Evolutionary conservation across 2,113 vertebrate species (phyloP).

Genomic region (Daphoenositta chrysoptera): DNA sequence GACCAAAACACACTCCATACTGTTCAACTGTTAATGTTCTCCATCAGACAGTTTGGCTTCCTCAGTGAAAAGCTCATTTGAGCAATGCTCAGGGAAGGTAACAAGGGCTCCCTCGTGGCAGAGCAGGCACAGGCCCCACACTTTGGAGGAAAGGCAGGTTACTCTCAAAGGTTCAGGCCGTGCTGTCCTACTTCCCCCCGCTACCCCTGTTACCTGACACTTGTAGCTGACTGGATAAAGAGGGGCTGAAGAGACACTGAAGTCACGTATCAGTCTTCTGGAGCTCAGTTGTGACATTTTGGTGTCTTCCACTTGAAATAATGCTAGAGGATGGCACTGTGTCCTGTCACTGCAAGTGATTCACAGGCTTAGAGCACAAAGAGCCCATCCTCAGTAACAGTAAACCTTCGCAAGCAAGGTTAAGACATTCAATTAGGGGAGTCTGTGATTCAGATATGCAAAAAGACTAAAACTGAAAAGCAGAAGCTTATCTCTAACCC

Average conservation of each 20-base stretch:
- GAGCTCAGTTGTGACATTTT: background rate
- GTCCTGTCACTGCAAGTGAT: background rate
- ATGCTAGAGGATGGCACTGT: background rate
- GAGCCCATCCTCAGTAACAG: background rate
- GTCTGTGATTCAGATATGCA: background rate
- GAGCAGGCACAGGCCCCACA: background rate
- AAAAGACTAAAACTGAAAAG: background rate
- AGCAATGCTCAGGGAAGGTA: background rate
- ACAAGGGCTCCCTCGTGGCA: background rate
- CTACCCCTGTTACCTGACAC: background rate
- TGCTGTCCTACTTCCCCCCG: background rate
- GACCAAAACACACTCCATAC: background rate
- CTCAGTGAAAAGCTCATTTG: background rate
- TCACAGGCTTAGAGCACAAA: background rate
- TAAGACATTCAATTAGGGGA: background rate
- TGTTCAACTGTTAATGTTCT: background rate
- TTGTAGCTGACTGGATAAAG: background rate
- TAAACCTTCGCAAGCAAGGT: background rate
- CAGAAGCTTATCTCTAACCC: background rate
- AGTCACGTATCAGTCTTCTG: background rate
- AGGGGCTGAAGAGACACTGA: background rate
- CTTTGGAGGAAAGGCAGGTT: background rate
- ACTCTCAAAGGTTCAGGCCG: background rate
- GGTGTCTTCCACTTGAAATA: background rate
- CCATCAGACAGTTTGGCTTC: background rate